These are phyloP conservation scores for Diarsia mendica DNA, from an alignment of 2,888 invertebrate species.

Conservation along the genomic window DNA sequence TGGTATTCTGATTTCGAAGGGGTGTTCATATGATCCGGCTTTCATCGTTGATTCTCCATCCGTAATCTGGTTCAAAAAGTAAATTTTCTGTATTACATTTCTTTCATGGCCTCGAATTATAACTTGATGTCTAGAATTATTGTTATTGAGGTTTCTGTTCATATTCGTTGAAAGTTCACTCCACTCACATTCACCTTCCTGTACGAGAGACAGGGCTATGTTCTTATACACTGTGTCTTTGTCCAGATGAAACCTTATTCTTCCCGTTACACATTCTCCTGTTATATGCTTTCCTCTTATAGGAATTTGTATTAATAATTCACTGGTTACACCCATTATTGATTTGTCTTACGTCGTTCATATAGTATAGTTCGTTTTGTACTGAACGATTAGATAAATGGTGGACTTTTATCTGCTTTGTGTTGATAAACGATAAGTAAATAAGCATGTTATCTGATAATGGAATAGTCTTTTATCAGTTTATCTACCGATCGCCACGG, in stretches of 20 bases:
- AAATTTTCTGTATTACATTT: slow-evolving; percentile 21
- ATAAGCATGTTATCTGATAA: neutral
- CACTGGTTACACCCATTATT: slow-evolving; percentile 67
- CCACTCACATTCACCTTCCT: slow-evolving; percentile 4
- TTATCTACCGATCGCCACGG: neutral
- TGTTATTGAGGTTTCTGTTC: neutral
- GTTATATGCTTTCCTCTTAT: slow-evolving; percentile 29
- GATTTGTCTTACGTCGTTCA: slow-evolving; percentile 9
- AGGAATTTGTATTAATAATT: slow-evolving; percentile 63
- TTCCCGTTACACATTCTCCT: slow-evolving; percentile 62
- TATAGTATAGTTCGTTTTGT: neutral
- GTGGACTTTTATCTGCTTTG: neutral
- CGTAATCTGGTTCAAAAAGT: slow-evolving; percentile 9
- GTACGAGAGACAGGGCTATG: slow-evolving; percentile 60
- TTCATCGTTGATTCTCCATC: slow-evolving; percentile 9
- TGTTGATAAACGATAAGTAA: slow-evolving; percentile 11
- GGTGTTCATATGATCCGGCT: slow-evolving; percentile 36
- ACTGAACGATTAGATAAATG: neutral
- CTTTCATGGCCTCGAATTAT: slow-evolving; percentile 23
- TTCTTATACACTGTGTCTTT: slow-evolving; percentile 59
- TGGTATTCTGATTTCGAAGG: slow-evolving; percentile 44
- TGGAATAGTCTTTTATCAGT: neutral
- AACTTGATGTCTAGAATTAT: neutral
- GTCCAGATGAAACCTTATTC: slow-evolving; percentile 64
- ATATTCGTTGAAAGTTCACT: neutral